These are phyloP conservation scores for Cremastinae sp. DNA, from an alignment of 2,888 invertebrate genomes.

Conservation along the genomic window DNA sequence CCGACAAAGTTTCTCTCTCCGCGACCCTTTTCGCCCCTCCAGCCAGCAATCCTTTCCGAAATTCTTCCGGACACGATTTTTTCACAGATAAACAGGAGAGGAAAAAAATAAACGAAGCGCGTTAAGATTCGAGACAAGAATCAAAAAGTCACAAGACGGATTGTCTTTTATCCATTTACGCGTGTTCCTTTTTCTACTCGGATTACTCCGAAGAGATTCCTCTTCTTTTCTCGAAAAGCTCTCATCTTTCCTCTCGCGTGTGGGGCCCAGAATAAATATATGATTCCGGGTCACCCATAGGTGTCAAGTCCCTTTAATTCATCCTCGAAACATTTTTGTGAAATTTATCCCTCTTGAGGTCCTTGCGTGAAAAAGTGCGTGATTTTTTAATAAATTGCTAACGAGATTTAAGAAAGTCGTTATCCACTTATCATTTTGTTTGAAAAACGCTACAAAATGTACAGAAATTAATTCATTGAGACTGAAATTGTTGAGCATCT, in stretches of 20 bases:
- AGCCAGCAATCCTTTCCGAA: constrained; percentile 17
- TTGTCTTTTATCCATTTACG: background rate
- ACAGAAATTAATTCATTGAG: no score
- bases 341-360: constrained; percentile 26
- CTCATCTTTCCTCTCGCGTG: constrained; percentile 16
- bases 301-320: constrained; percentile 44
- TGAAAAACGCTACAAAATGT: no score
- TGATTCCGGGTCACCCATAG: constrained; percentile 65
- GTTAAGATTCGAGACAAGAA: constrained; percentile 57
- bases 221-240: constrained; percentile 23
- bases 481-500: no score
- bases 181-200: constrained; percentile 28
- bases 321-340: constrained; percentile 16
- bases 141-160: constrained; percentile 28
- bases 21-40: constrained; percentile 7
- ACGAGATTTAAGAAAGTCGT: constrained; percentile 21
- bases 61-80: constrained; percentile 50
- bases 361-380: constrained; percentile 29
- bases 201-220: constrained; percentile 44
- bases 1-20: constrained; percentile 6
- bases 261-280: constrained; percentile 59
- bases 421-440: background rate
- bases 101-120: constrained; percentile 4
- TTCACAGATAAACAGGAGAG: constrained; percentile 48
- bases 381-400: constrained; percentile 52